Conservation (phyloP, 1,140 invertebrate genomes). For the Nymphalis io region DNA sequence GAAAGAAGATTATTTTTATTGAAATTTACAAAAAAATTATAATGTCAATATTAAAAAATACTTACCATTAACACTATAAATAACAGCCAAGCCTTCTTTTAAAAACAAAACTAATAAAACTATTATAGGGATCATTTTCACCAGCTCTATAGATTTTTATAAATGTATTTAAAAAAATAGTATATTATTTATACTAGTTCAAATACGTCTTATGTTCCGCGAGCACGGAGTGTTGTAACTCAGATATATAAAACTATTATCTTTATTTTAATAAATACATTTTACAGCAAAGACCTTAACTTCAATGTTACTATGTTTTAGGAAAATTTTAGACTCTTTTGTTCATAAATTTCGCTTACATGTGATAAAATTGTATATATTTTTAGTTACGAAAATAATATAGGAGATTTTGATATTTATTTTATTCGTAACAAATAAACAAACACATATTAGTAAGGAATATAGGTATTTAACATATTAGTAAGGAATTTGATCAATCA, state of each 20-base stretch:
- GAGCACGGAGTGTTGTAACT: background rate
- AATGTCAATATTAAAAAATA: background rate
- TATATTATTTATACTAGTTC: background rate
- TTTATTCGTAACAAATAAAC: too few relatives aligned
- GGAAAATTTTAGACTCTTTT: too few relatives aligned
- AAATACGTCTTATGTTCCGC: slow-evolving; percentile 13
- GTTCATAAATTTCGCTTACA: too few relatives aligned
- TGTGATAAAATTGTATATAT: too few relatives aligned
- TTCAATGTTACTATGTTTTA: background rate
- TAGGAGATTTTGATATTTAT: too few relatives aligned
- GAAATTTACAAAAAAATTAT: too few relatives aligned
- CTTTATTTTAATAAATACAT: background rate
- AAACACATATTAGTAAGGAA: too few relatives aligned
- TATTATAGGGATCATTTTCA: background rate
- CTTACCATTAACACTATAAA: slow-evolving; percentile 22
- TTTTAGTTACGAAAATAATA: too few relatives aligned
- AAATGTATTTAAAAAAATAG: background rate
- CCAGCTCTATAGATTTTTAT: background rate
- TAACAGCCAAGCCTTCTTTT: slow-evolving; percentile 10
- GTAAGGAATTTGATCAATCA: too few relatives aligned
- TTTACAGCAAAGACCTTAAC: background rate
- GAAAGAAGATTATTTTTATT: too few relatives aligned
- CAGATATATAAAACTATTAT: slow-evolving; percentile 2
- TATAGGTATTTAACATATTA: too few relatives aligned
- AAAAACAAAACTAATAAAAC: background rate